phyloP scores from a whole-genome alignment of 2,113 vertebrate genomes.

The Corythornis vintsioides region DNA sequence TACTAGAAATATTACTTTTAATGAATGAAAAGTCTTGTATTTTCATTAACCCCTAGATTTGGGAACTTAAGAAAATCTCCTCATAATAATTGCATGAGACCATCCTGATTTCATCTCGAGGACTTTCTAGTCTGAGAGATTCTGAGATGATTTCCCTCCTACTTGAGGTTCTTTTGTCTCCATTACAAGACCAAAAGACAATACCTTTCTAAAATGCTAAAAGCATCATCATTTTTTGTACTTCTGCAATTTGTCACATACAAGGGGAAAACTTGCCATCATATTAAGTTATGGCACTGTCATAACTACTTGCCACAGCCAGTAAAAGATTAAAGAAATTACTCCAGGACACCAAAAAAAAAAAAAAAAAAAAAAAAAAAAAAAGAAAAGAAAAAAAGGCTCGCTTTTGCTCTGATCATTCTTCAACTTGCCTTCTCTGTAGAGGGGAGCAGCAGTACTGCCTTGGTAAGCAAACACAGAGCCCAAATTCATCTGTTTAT shows the following conservation, averaged over 20 bases:
- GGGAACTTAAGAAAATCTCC: neutral
- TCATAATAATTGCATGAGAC: neutral
- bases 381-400: too few species aligned
- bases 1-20: neutral
- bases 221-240: neutral
- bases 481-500: neutral
- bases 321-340: slow-evolving; percentile 7
- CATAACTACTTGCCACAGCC: neutral
- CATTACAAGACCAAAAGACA: neutral
- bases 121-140: neutral
- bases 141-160: neutral
- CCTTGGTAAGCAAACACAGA: neutral
- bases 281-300: neutral
- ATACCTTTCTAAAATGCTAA: neutral
- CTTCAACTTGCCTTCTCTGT: neutral
- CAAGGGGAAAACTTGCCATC: neutral
- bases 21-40: neutral
- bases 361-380: too few species aligned
- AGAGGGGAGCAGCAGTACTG: neutral
- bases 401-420: neutral
- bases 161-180: neutral
- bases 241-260: neutral
- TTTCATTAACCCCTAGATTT: neutral
- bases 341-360: neutral
- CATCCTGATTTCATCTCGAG: neutral